Conservation (phyloP, 1,140 invertebrate genomes). For the Eumaeus atala region DNA sequence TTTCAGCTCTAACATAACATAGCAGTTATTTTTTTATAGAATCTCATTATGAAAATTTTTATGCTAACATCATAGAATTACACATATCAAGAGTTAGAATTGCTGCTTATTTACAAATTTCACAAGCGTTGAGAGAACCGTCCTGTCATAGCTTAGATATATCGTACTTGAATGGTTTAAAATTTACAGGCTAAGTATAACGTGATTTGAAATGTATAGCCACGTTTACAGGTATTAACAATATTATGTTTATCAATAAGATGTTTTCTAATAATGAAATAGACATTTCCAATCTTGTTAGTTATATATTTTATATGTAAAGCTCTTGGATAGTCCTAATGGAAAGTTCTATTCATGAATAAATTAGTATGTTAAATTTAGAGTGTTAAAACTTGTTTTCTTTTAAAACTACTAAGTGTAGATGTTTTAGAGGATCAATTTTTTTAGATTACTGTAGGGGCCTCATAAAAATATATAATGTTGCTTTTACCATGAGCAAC, state of each 20-base stretch:
- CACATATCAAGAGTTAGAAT: conserved; percentile 55
- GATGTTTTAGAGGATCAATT: too few species aligned
- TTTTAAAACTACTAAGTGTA: too few species aligned
- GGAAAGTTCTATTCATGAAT: too few species aligned
- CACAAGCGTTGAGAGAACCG: conserved; percentile 47
- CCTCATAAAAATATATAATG: not conserved
- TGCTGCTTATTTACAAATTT: conserved; percentile 38
- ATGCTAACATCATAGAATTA: conserved; percentile 24
- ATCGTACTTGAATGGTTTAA: conserved; percentile 24
- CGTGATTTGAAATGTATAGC: not conserved
- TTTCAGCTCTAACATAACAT: not conserved
- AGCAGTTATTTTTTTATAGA: conserved; percentile 7
- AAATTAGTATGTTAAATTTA: too few species aligned
- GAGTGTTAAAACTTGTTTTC: too few species aligned
- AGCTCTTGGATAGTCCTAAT: too few species aligned
- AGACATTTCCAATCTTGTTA: too few species aligned
- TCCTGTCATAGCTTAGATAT: conserved; percentile 54
- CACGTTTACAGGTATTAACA: too few species aligned
- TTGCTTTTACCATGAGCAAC: conserved; percentile 5
- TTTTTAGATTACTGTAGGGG: not conserved
- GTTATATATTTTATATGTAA: too few species aligned
- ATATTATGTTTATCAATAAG: too few species aligned
- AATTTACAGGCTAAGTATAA: conserved; percentile 23
- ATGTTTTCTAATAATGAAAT: too few species aligned
- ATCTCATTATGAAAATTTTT: not conserved